Conservation (phyloP, 2,113 vertebrate species). For the Paraplagusia blochii region DNA sequence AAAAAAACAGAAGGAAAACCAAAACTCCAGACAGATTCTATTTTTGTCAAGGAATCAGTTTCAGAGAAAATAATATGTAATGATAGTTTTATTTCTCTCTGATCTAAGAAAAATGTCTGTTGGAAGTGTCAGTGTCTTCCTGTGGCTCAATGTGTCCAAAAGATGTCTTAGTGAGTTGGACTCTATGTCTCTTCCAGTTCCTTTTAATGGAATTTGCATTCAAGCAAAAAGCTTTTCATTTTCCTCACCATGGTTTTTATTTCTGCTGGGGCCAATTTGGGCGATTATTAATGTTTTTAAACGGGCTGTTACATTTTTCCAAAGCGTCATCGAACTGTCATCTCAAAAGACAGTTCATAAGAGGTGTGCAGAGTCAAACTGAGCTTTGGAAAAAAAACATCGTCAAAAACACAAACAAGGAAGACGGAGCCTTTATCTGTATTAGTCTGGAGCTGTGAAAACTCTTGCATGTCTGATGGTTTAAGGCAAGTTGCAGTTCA, state of each 20-base stretch:
- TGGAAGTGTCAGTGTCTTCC: conserved; percentile 20
- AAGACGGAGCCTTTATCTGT: no score
- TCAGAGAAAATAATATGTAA: neutral
- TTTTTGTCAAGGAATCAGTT: conserved; percentile 20
- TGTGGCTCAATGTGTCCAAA: conserved; percentile 18
- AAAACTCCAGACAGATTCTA: conserved; percentile 13
- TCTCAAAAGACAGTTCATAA: conserved; percentile 1
- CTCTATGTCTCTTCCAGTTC: conserved; percentile 1
- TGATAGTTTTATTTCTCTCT: neutral
- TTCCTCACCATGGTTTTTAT: conserved; percentile 29
- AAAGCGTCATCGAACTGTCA: conserved; percentile 8
- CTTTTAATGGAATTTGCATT: conserved; percentile 26
- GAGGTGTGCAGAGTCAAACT: conserved; percentile 19
- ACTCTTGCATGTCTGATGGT: no score
- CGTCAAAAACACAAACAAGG: no score
- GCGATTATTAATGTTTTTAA: conserved; percentile 32
- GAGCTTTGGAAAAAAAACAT: conserved; percentile 1
- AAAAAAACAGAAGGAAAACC: conserved; percentile 3
- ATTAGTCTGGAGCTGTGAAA: no score
- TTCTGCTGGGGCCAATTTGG: conserved; percentile 22
- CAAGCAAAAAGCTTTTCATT: conserved; percentile 23
- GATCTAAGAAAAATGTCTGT: conserved; percentile 26
- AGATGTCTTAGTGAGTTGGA: conserved; percentile 15
- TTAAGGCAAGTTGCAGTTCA: no score
- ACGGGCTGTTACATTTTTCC: conserved; percentile 21